A percentile compares a stretch with the other conserved stretches of the same genome.
These are phyloP conservation scores for Sula dactylatra DNA, from an alignment of 2,113 vertebrate species.

Conservation along the genomic window DNA sequence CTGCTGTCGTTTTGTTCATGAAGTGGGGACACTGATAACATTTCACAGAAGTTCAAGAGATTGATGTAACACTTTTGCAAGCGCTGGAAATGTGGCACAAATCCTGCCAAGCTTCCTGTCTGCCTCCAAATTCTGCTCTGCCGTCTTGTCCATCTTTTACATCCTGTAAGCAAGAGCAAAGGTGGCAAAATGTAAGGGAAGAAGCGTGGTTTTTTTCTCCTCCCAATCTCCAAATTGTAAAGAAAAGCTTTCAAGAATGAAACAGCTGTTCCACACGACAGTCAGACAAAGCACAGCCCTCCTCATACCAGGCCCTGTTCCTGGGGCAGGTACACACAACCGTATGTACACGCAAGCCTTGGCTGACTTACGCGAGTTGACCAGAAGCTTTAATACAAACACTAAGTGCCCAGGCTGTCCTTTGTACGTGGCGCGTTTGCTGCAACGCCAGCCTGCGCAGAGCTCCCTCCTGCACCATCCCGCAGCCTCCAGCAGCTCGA, in stretches of 20 bases:
- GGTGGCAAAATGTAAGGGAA: neutral
- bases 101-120: neutral
- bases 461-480: neutral
- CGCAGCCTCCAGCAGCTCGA: neutral
- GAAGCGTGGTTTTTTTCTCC: neutral
- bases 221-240: neutral
- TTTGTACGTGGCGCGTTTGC: neutral
- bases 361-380: neutral
- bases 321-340: neutral
- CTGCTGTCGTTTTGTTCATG: rapidly evolving
- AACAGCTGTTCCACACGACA: neutral
- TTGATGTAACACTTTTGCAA: neutral
- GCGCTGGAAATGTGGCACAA: neutral
- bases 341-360: neutral
- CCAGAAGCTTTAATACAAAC: neutral
- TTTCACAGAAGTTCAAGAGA: neutral
- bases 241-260: neutral
- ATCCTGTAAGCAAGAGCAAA: neutral
- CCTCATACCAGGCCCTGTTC: neutral
- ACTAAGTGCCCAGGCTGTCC: neutral
- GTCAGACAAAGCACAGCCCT: neutral
- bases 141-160: neutral
- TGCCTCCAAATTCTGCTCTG: neutral
- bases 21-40: neutral
- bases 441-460: neutral